Evolutionary conservation across 2,888 invertebrate species (phyloP).

Genomic region (Apamea anceps): DNA sequence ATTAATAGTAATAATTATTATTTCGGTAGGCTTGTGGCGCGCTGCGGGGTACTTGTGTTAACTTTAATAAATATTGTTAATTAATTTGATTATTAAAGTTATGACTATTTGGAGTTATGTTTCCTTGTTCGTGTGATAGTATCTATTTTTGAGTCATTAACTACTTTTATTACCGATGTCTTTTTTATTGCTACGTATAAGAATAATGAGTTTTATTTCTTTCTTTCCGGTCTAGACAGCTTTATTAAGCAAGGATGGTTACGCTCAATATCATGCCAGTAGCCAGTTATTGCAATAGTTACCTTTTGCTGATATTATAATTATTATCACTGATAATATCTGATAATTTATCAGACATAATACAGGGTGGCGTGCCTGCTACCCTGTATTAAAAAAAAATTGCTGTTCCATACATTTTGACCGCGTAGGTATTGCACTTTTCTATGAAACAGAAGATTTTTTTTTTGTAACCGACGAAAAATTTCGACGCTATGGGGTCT

Average conservation of each 20-base stretch:
- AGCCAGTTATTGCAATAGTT: too few relatives aligned
- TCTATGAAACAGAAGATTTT: too few relatives aligned
- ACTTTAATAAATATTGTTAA: slow-evolving; percentile 56
- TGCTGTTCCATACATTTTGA: too few relatives aligned
- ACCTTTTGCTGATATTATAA: too few relatives aligned
- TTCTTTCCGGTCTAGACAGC: not conserved
- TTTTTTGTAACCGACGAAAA: too few relatives aligned
- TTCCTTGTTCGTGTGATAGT: slow-evolving; percentile 29
- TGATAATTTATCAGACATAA: too few relatives aligned
- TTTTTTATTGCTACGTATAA: not conserved
- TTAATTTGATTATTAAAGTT: slow-evolving; percentile 50
- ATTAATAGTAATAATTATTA: slow-evolving; percentile 63
- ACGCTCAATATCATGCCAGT: not conserved
- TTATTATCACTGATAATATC: too few relatives aligned
- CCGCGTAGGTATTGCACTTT: too few relatives aligned
- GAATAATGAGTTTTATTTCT: not conserved
- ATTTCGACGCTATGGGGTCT: too few relatives aligned
- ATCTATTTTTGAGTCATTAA: slow-evolving; percentile 26
- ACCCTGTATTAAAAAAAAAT: too few relatives aligned
- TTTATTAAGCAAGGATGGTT: not conserved
- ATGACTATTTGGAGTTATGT: slow-evolving; percentile 39
- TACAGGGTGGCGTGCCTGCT: too few relatives aligned
- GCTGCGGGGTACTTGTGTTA: slow-evolving; percentile 49
- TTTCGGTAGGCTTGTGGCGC: slow-evolving; percentile 46
- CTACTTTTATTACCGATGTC: not conserved